These are phyloP conservation scores for Cantharis nigra DNA, from an alignment of 2,888 invertebrate species.

Conservation along the genomic window DNA sequence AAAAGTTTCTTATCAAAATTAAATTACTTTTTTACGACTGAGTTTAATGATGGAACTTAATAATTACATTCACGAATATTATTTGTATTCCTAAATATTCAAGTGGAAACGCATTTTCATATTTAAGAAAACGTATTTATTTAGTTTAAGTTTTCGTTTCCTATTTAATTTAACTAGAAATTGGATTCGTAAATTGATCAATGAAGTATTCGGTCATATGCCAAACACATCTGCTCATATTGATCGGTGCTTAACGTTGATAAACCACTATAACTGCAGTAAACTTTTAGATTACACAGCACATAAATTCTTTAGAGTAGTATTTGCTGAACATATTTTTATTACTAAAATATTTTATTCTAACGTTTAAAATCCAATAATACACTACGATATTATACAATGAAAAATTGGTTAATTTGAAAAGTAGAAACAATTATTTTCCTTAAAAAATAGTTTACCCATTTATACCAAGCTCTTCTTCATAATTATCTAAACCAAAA, in stretches of 20 bases:
- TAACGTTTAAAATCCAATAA: not conserved
- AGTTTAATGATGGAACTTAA: not conserved
- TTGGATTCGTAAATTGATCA: constrained; percentile 14
- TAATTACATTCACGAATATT: not conserved
- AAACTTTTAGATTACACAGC: not conserved
- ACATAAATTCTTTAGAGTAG: not conserved
- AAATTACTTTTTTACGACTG: constrained; percentile 8
- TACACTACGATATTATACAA: not conserved
- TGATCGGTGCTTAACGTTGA: constrained; percentile 6
- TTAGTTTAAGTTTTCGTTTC: not conserved
- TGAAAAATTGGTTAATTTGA: not conserved
- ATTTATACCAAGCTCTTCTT: not conserved
- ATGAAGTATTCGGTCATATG: constrained; percentile 14
- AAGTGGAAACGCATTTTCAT: not conserved
- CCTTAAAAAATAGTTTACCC: not conserved
- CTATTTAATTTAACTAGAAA: constrained; percentile 15
- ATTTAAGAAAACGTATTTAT: not conserved
- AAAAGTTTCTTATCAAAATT: constrained; percentile 14
- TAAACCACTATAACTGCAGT: constrained; percentile 2
- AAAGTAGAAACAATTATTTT: not conserved
- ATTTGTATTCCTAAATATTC: not conserved
- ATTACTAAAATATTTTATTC: not conserved
- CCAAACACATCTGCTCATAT: constrained; percentile 17
- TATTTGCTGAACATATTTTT: not conserved
- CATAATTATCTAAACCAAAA: not conserved